phyloP scores from a whole-genome alignment of 64 coral and sea anemone genomes.

The Astreopora myriophthalma region DNA sequence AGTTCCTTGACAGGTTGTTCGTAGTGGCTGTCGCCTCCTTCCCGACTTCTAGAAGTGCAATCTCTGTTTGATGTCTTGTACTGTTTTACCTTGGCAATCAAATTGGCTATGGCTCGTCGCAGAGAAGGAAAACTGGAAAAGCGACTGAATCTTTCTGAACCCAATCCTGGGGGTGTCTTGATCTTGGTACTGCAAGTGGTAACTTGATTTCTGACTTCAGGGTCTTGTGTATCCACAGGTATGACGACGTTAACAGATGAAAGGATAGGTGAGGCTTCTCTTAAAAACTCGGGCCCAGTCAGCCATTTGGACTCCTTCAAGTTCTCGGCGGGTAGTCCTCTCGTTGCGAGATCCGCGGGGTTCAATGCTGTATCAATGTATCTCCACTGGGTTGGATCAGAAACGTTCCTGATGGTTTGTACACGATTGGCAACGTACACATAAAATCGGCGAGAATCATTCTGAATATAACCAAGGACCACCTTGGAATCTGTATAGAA shows the following conservation, averaged over 20 bases:
- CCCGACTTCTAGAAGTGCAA: no score
- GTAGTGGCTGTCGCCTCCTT: no score
- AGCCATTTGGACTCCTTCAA: conserved; percentile 15
- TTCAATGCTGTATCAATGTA: conserved; percentile 32
- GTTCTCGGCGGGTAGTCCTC: background rate
- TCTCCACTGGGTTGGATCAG: conserved; percentile 36
- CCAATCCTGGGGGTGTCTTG: background rate
- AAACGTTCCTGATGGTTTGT: background rate
- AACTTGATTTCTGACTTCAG: conserved; percentile 17
- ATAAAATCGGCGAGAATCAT: conserved; percentile 25
- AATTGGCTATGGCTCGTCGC: background rate
- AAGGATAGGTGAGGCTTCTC: background rate
- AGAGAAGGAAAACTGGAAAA: background rate
- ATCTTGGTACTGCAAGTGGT: background rate
- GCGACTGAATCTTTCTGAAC: background rate
- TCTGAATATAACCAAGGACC: conserved; percentile 18
- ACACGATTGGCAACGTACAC: conserved; percentile 50
- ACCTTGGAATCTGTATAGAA: conserved; percentile 46
- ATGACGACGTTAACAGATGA: background rate
- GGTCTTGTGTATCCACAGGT: background rate
- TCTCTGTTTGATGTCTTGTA: background rate
- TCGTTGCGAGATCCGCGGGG: conserved; percentile 39
- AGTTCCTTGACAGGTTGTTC: no score
- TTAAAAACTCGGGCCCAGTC: conserved; percentile 39
- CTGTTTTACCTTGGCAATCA: background rate